phyloP scores from a whole-genome alignment of 2,888 invertebrate species.

The Blastobasis lacticolella region DNA sequence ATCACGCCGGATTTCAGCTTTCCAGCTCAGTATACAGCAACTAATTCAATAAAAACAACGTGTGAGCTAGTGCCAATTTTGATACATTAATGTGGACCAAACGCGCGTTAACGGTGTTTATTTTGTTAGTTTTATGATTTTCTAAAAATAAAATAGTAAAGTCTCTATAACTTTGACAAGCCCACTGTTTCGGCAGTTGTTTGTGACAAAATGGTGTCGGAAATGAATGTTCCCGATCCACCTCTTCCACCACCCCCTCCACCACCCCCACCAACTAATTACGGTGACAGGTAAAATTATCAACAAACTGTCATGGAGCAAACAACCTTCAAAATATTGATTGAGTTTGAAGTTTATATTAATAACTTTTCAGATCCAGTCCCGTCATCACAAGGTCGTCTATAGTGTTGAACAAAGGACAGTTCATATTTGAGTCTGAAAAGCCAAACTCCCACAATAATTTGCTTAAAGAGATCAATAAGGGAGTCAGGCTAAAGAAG shows the following conservation, averaged over 20 bases:
- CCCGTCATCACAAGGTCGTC: slow-evolving; percentile 74
- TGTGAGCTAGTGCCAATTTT: slow-evolving; percentile 51
- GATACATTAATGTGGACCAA: neutral
- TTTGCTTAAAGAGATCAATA: slow-evolving; percentile 86
- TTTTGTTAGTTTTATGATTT: neutral
- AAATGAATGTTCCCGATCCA: neutral
- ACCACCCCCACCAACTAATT: neutral
- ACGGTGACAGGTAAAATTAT: slow-evolving; percentile 22
- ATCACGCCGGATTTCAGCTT: slow-evolving; percentile 1
- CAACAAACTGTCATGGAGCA: neutral
- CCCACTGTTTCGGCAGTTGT: neutral
- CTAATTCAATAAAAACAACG: neutral
- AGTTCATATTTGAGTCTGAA: slow-evolving; percentile 92
- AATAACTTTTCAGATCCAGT: slow-evolving; percentile 64
- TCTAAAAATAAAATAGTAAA: neutral
- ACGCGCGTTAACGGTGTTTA: neutral
- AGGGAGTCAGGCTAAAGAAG: slow-evolving; percentile 83
- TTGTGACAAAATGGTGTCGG: neutral
- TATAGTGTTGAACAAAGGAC: slow-evolving; percentile 81
- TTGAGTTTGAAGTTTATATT: neutral
- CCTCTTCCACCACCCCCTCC: slow-evolving; percentile 3
- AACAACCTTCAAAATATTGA: neutral
- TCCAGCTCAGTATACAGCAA: neutral
- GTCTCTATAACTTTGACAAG: neutral
- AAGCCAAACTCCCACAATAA: slow-evolving; percentile 85